Evolutionary conservation across 1,140 invertebrate species (phyloP).

Genomic region (Macrotrachela quadricornifera): DNA sequence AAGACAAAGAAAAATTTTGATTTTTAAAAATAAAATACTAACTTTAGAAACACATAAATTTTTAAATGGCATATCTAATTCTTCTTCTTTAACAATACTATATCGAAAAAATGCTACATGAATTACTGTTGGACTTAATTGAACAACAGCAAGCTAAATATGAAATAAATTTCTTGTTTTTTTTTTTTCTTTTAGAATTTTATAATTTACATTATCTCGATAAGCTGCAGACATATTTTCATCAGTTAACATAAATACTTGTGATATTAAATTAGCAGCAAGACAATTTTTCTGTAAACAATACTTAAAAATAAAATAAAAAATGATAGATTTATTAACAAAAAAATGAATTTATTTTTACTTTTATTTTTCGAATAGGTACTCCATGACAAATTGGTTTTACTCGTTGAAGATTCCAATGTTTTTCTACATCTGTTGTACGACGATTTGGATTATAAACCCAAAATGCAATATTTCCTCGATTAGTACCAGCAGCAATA

Average conservation of each 20-base stretch:
- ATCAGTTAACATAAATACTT: slow-evolving; percentile 61
- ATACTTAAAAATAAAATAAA: no score
- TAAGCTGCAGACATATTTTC: slow-evolving; percentile 54
- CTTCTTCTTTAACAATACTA: slow-evolving; percentile 35
- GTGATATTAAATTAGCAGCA: slow-evolving; percentile 57
- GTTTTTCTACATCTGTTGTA: slow-evolving; percentile 22
- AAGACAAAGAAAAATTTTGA: no score
- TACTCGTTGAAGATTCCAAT: slow-evolving; percentile 32
- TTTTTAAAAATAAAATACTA: slow-evolving; percentile 2
- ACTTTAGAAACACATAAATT: slow-evolving; percentile 49
- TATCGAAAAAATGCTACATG: slow-evolving; percentile 38
- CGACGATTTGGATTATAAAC: slow-evolving; percentile 29
- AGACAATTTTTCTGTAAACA: no score
- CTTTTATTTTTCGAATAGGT: slow-evolving; percentile 1
- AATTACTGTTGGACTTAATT: slow-evolving; percentile 34
- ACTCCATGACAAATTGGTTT: not conserved
- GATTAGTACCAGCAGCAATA: slow-evolving; percentile 68
- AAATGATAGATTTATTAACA: no score
- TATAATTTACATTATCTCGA: slow-evolving; percentile 32
- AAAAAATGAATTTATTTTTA: not conserved
- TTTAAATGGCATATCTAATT: slow-evolving; percentile 55
- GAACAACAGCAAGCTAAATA: slow-evolving; percentile 35
- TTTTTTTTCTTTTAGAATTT: not conserved
- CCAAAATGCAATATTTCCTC: slow-evolving; percentile 75
- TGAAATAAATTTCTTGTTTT: not conserved